These are phyloP conservation scores for Lepidurus packardi DNA, from an alignment of 1,140 invertebrate species.

Conservation along the genomic window DNA sequence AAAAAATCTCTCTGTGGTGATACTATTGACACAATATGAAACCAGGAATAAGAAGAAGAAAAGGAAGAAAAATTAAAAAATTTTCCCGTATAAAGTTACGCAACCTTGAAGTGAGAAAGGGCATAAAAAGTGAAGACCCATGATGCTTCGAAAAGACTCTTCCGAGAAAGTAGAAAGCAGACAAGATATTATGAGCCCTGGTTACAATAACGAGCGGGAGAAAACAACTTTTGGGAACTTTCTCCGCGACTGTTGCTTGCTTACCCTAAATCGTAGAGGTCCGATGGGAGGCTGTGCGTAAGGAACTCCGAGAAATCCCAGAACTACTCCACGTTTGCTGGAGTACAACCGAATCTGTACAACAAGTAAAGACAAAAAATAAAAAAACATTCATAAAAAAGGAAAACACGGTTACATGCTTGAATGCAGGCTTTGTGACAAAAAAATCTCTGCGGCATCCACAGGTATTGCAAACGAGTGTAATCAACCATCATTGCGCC, in stretches of 20 bases:
- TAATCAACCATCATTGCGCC: conserved; percentile 26
- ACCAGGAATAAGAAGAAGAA: background rate
- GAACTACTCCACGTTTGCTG: conserved; percentile 43
- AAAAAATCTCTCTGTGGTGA: background rate
- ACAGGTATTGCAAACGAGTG: background rate
- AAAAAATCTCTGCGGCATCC: conserved; percentile 14
- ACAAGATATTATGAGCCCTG: background rate
- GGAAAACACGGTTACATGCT: background rate
- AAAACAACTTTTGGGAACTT: conserved; percentile 11
- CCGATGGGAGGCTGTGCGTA: conserved; percentile 60
- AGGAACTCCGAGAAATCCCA: conserved; percentile 60
- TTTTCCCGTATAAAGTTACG: background rate
- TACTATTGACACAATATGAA: background rate
- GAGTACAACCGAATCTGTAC: conserved; percentile 32
- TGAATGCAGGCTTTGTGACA: background rate
- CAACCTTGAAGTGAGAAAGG: background rate
- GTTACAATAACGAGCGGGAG: background rate
- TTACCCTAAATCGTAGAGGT: conserved; percentile 53
- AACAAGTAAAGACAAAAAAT: background rate
- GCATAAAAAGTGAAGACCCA: background rate
- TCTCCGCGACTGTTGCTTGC: conserved; percentile 31
- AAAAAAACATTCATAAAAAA: background rate
- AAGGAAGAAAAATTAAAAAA: background rate
- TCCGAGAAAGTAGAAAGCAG: background rate
- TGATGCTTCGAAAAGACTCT: background rate